Percentiles rank a stretch among this genome's conserved stretches.
These are phyloP conservation scores for Steinernema feltiae DNA, from an alignment of 1,140 invertebrate species.

Conservation along the genomic window DNA sequence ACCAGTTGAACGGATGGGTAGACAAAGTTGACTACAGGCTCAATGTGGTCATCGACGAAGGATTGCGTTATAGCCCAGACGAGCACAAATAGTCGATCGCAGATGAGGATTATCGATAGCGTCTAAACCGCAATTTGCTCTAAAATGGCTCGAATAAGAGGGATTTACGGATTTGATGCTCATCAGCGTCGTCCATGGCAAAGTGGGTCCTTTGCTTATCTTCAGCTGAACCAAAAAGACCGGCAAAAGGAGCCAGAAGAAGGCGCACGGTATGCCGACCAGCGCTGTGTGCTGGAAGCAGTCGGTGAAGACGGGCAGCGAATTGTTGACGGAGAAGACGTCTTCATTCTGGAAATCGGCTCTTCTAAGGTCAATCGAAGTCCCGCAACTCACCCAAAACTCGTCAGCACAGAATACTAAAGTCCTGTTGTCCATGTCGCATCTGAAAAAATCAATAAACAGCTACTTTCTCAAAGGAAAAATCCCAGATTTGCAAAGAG, in stretches of 20 bases:
- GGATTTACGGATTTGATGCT: slow-evolving; percentile 32
- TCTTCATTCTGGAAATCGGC: background rate
- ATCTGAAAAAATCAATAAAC: no score
- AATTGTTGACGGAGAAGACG: background rate
- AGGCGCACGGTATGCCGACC: slow-evolving; percentile 27
- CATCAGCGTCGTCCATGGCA: slow-evolving; percentile 37
- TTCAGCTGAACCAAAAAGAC: slow-evolving; percentile 27
- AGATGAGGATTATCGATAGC: slow-evolving; percentile 18
- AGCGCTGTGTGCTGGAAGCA: slow-evolving; percentile 27
- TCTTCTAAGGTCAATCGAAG: background rate
- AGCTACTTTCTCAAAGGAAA: no score
- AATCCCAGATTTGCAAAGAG: no score
- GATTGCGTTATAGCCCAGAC: slow-evolving; percentile 21
- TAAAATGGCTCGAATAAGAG: no score
- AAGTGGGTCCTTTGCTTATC: background rate
- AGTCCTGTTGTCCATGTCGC: no score
- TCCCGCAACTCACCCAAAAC: background rate
- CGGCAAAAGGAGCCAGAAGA: slow-evolving; percentile 34
- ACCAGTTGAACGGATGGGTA: slow-evolving; percentile 30
- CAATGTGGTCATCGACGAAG: slow-evolving; percentile 22
- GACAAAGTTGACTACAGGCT: slow-evolving; percentile 30
- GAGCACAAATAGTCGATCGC: slow-evolving; percentile 22
- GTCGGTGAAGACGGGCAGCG: slow-evolving; percentile 13
- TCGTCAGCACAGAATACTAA: background rate
- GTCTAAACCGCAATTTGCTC: no score